Percentiles rank a stretch among this genome's conserved stretches.
phyloP scores from a whole-genome alignment of 1,140 invertebrate species.

The Centruroides sculpturatus region DNA sequence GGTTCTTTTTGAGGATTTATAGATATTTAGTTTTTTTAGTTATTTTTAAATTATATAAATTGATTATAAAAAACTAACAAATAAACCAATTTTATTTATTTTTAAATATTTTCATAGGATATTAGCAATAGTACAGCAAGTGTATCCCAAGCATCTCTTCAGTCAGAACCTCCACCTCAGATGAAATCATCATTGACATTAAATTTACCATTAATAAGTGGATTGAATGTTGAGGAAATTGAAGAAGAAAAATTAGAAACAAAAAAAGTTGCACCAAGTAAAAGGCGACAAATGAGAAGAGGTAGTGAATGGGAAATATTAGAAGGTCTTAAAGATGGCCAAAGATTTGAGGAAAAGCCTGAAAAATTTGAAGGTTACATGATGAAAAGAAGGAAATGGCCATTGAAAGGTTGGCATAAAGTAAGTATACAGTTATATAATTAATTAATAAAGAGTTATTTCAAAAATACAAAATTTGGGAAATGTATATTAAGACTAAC shows the following conservation, averaged over 20 bases:
- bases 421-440: slow-evolving; percentile 28
- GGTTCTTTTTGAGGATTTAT: too few species aligned
- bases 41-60: too few species aligned
- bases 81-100: too few species aligned
- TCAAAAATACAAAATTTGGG: too few species aligned
- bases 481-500: too few species aligned
- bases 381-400: slow-evolving; percentile 71
- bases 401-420: slow-evolving; percentile 75
- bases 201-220: slow-evolving; percentile 6
- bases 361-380: slow-evolving; percentile 56
- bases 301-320: slow-evolving; percentile 58
- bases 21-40: too few species aligned
- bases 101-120: slow-evolving; percentile 25
- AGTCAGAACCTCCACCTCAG: slow-evolving; percentile 2
- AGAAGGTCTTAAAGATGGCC: slow-evolving; percentile 58
- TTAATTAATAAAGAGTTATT: too few species aligned
- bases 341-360: slow-evolving; percentile 55
- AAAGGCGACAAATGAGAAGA: slow-evolving; percentile 3
- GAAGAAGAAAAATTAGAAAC: background rate
- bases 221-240: background rate
- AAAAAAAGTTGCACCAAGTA: background rate
- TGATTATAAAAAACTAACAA: too few species aligned
- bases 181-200: slow-evolving; percentile 1
- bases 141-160: slow-evolving; percentile 32
- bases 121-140: slow-evolving; percentile 45